Conservation (phyloP, 2,888 invertebrate species). For the Periphyllus acericola region DNA sequence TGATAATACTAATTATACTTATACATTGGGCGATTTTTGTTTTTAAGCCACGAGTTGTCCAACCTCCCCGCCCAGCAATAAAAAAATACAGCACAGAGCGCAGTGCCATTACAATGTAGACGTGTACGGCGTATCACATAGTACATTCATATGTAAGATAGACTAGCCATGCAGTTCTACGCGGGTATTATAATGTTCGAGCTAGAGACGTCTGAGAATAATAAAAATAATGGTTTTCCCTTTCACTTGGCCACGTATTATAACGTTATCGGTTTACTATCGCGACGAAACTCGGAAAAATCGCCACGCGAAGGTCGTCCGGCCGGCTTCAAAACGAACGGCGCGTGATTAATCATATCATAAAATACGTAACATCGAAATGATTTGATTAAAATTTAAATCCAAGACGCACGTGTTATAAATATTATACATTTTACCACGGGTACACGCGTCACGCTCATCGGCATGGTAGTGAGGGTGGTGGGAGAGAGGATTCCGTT, state of each 20-base stretch:
- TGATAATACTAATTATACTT: no score
- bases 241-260: neutral
- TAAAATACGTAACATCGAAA: neutral
- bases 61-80: no score
- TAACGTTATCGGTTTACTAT: neutral
- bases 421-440: neutral
- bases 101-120: no score
- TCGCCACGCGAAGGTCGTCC: constrained; percentile 12
- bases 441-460: neutral
- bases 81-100: no score
- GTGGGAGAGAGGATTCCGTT: no score
- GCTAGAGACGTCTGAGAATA: neutral
- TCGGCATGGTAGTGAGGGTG: no score
- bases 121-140: no score
- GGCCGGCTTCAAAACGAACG: neutral
- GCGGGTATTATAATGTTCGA: neutral
- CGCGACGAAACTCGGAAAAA: neutral
- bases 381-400: constrained; percentile 44
- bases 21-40: no score
- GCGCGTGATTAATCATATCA: constrained; percentile 14
- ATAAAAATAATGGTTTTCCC: neutral
- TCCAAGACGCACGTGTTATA: neutral
- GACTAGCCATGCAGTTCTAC: no score
- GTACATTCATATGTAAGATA: no score
- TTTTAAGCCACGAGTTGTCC: no score